Base-by-base conservation (phyloP, 1,140 invertebrate species). In the Oryctes rhinoceros region DNA sequence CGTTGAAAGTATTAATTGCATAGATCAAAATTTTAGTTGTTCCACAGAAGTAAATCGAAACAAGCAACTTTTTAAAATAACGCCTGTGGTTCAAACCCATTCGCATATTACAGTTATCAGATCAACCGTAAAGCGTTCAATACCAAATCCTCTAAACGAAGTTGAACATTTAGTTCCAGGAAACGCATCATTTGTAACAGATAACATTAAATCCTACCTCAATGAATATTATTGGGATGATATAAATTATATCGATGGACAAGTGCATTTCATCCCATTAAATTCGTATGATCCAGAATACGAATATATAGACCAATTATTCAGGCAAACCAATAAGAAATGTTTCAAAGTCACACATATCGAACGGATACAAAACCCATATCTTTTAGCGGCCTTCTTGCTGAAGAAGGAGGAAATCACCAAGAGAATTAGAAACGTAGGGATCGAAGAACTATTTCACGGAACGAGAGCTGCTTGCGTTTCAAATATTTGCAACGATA, bases 401-500 rank as follows among this genome's bases (percentile, higher is more conserved):
- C 20, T 79, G 10, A 79, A 79, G 75, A 75, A 79, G 30, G 67
- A 74, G 47, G 78, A 75, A 18, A 74, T 79, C 9, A 7, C 5
- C 1, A 18, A 35, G n/a, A 7, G 47, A 48, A 11, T 47, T 18
- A 39, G 65, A 6, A 79, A 83, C 3, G 4, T 11, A 71, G 80
- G 84, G 75, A 13, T 81, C 10, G 39, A 81, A 10, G 30, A 30
- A 9, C 53, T 86, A 24, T 86, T 86, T 77, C 85, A 87, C 79
- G 86, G 85, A 30, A 86, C 85, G 1, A 82, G 82, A 75, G 13
- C 47, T n/a, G n/a, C 65, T 10, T 82, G 84, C 80, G 78, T 84
- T 13, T 0, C 79, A 7, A 81, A 62, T 47, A 87, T 87, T 74
- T 83, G 82, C 59, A 44, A 35, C 13, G 78, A 86, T 62, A 87